Percentiles rank a stretch among this genome's conserved stretches.
Conservation (phyloP, 2,797 vertebrate genomes). For the Xyrichtys novacula region DNA sequence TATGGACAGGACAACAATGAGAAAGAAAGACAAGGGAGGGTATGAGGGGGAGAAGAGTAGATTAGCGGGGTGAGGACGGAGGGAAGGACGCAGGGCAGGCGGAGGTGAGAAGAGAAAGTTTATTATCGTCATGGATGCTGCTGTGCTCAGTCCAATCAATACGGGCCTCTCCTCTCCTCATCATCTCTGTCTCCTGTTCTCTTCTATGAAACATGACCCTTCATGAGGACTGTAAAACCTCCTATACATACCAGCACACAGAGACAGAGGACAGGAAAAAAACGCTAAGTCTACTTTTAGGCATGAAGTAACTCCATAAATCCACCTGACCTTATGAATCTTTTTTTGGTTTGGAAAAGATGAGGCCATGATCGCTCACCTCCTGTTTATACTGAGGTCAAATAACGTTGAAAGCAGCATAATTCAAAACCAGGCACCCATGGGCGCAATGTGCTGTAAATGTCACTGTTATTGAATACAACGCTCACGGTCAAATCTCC, state of each 20-base stretch:
- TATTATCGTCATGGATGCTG: constrained; percentile 52
- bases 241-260: constrained; percentile 45
- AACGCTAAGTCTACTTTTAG: neutral
- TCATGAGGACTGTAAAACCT: constrained; percentile 47
- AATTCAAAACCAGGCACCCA: constrained; percentile 79
- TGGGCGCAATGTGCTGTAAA: constrained; percentile 75
- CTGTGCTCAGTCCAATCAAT: constrained; percentile 69
- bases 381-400: constrained; percentile 73
- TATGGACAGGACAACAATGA: constrained; percentile 9
- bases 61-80: constrained; percentile 43
- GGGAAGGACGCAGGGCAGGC: constrained; percentile 49
- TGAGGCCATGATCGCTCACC: constrained; percentile 34
- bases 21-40: neutral
- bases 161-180: constrained; percentile 47
- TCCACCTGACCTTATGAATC: constrained; percentile 30
- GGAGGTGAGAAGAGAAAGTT: constrained; percentile 53
- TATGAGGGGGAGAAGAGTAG: constrained; percentile 6
- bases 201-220: constrained; percentile 66
- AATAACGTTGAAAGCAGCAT: constrained; percentile 78
- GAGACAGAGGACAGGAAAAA: constrained; percentile 14
- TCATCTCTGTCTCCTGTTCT: constrained; percentile 48
- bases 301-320: constrained; percentile 4
- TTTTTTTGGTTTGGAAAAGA: constrained; percentile 39
- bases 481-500: constrained; percentile 69
- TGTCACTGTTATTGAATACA: constrained; percentile 71